Evolutionary conservation across 92 coral and sea anemone species (phyloP), one percentile per base, ranked within the genome.

Genomic region (Umimayanthus kanabou): DNA sequence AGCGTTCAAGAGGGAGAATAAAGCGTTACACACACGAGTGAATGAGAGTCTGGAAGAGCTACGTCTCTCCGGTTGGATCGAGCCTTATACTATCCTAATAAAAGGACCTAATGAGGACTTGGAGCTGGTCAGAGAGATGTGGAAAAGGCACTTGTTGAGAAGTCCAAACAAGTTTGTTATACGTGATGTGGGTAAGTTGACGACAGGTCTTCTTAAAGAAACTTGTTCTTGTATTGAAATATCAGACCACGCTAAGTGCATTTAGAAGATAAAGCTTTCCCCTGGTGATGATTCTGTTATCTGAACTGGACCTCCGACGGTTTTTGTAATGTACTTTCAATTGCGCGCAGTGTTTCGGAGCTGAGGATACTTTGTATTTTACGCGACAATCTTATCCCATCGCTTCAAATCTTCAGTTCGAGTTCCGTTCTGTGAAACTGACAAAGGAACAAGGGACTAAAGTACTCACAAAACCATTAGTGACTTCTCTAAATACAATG

Each of bases 21-120:
- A 77, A 50, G 88, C 96, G 4, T 77, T 95, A 87, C 93, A 90
- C 71, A 93, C 98, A 11, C 88, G 98, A 69, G 87, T 95, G 33
- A 92, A 89, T 13, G 98, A 95, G 75, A 95, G 96, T 39, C 80
- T 97, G 72, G 92, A 91, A 25, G 99, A 97, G 37, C 91, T 97
- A 23, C 93, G 94, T 1, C 92, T 95, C 16, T 95, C 93, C 30
- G 98, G 98, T 1, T 97, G 99, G 98, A 91, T 97, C 33, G 93
- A 92, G 57, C 99, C 99, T 9, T 93, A 58, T 40, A 97, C 99
- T 0, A 89, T 97, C 86, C 90, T 97, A 43, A 89, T 95, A 93
- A 96, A 95, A 77, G 99, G 99, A 15, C 96, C 99, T 4, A 88
- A 85, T 43, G 99, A 97, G 79, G 99, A 97, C 25, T 76, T 97